Evolutionary conservation across 2,888 invertebrate genomes (phyloP), one percentile per base, ranked within the genome.

Genomic region (Chrysodeixis includens): DNA sequence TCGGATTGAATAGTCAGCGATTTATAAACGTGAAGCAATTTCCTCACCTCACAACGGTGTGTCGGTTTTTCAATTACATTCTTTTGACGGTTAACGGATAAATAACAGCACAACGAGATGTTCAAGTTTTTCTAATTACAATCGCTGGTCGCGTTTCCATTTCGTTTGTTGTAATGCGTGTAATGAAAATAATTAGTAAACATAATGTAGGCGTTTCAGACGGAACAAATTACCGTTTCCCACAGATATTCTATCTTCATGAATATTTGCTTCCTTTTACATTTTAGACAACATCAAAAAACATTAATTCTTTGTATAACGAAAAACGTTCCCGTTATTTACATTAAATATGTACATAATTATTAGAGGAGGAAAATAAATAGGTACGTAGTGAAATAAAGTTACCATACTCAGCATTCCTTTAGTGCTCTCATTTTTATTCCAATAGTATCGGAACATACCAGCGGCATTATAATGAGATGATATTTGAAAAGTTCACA

Each of bases 141-240:
- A 78, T 69, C 69, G 69, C 69, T 60, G 57, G 71, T 66, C 62
- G 66, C 76, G 65, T 71, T 63, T 62, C 73, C 65, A 64, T 75
- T 78, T 77, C 76, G 79, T 74, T 74, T 86, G 83, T 85, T 85
- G 81, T 82, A 80, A 85, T 70, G 84, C 84, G 83, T 86, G 82
- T 87, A 88, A 88, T 88, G 83, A 83, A 85, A 86, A 83, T 68
- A 83, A 86, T 87, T 86, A 85, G 86, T 86, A 77, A 79, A 80
- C 85, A 77, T 78, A 83, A 86, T 80, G 78, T 71, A 44, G 44
- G 40, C 55, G 44, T 61, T 71, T 66, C 60, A 58, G 40, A 53
- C 57, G 30, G 22, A 57, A 55, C 61, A 61, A 66, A 53, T 10
- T 52, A 72, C 73, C 70, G 76, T 77, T 83, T 72, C 64, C 65